Conservation (phyloP, 2,888 invertebrate species). For the Leptinotarsa tumamoca region DNA sequence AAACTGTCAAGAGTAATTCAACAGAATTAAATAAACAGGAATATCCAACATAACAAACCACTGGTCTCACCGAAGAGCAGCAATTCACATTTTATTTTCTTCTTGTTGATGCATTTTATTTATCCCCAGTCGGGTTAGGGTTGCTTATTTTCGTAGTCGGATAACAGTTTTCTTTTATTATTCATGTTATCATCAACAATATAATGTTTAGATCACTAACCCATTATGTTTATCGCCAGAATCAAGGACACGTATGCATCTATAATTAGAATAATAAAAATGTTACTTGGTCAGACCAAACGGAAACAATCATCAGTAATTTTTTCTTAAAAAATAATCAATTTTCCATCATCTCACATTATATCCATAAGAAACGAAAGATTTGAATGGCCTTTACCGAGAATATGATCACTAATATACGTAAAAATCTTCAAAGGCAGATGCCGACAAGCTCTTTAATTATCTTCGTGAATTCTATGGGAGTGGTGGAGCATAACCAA, state of each 20-base stretch:
- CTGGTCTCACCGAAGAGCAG: too few species aligned
- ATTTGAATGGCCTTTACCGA: slow-evolving; percentile 41
- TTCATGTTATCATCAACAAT: too few species aligned
- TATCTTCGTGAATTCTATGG: slow-evolving; percentile 47
- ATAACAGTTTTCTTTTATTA: too few species aligned
- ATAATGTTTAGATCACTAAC: too few species aligned
- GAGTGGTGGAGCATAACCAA: slow-evolving; percentile 49
- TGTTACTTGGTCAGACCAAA: background rate
- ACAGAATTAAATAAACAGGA: too few species aligned
- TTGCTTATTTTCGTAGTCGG: too few species aligned
- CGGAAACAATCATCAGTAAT: background rate
- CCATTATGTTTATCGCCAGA: background rate
- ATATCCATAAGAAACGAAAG: slow-evolving; percentile 38
- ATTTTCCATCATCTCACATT: slow-evolving; percentile 26
- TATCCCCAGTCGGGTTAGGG: too few species aligned
- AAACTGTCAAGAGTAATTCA: too few species aligned
- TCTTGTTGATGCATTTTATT: too few species aligned
- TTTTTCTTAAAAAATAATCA: slow-evolving; percentile 19
- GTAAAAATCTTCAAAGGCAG: slow-evolving; percentile 47
- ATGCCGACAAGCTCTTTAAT: slow-evolving; percentile 48
- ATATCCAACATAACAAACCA: too few species aligned
- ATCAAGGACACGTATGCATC: background rate
- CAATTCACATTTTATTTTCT: too few species aligned
- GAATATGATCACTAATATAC: slow-evolving; percentile 42
- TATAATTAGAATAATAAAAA: slow-evolving; percentile 1